phyloP scores from a whole-genome alignment of 1,140 invertebrate species.

The Drosophila yakuba region DNA sequence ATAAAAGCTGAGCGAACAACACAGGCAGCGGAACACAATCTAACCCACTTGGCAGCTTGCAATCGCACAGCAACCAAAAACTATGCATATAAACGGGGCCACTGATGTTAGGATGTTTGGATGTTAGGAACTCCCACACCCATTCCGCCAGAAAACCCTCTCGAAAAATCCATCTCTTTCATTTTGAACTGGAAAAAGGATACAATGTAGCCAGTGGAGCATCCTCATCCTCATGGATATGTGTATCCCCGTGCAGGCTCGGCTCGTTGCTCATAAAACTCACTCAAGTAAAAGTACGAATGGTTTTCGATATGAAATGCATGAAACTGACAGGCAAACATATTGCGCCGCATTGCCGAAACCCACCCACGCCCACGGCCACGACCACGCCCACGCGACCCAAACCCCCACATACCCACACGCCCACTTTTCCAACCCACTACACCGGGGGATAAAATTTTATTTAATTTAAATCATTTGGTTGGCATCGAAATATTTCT shows the following conservation, averaged over 20 bases:
- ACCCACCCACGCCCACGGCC: conserved; percentile 31
- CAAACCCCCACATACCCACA: not conserved
- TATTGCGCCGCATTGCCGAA: conserved; percentile 72
- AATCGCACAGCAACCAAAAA: conserved; percentile 55
- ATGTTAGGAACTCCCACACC: too few species aligned
- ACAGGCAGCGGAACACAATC: conserved; percentile 42
- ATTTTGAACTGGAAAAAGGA: conserved; percentile 40
- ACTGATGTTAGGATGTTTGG: conserved; percentile 40
- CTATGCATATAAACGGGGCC: conserved; percentile 72
- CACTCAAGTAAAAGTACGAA: conserved; percentile 83
- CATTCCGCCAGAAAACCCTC: not conserved
- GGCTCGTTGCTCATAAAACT: conserved; percentile 79
- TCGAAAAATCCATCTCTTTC: not conserved
- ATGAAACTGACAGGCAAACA: conserved; percentile 82
- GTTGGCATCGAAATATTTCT: not conserved
- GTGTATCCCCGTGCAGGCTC: conserved; percentile 55
- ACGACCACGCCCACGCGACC: conserved; percentile 1
- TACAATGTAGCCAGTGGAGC: conserved; percentile 76
- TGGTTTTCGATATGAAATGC: conserved; percentile 83
- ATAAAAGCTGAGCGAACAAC: conserved; percentile 47
- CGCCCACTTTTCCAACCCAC: not conserved
- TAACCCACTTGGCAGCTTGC: conserved; percentile 62
- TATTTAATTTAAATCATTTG: not conserved
- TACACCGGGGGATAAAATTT: conserved; percentile 2
- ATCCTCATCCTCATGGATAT: conserved; percentile 77